Conservation (phyloP, 1,140 invertebrate genomes). For the Vollenhovia emeryi region DNA sequence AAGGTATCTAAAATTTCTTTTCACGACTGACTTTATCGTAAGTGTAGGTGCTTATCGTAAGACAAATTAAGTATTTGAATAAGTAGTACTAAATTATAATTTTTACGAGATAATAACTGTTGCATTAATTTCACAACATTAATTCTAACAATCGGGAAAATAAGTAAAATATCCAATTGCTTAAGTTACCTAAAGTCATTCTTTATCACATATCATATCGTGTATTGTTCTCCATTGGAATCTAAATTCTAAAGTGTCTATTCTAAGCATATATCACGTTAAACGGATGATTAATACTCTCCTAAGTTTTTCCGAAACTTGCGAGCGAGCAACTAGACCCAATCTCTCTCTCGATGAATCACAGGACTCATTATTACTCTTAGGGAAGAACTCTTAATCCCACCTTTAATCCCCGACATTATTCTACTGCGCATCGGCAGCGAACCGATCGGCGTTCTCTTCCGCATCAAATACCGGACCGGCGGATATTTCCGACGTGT, state of each 20-base stretch:
- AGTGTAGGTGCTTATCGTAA: too few species aligned
- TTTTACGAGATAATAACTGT: background rate
- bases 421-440: constrained; percentile 5
- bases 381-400: constrained; percentile 6
- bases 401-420: constrained; percentile 10
- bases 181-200: background rate
- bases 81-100: background rate
- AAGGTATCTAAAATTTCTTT: background rate
- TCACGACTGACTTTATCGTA: background rate
- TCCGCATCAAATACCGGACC: constrained; percentile 28
- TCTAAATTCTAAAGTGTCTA: background rate
- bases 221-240: background rate
- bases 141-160: background rate
- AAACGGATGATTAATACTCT: background rate
- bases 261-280: background rate
- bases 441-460: constrained; percentile 40
- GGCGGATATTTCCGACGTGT: constrained; percentile 53
- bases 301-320: background rate
- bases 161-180: background rate
- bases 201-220: background rate
- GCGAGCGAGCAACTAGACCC: background rate
- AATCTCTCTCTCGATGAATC: background rate
- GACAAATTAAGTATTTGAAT: background rate
- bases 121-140: background rate
- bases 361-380: background rate